Percentiles rank a stretch among this genome's conserved stretches.
Conservation (phyloP, 1,140 invertebrate genomes). For the Polypedilum vanderplanki region DNA sequence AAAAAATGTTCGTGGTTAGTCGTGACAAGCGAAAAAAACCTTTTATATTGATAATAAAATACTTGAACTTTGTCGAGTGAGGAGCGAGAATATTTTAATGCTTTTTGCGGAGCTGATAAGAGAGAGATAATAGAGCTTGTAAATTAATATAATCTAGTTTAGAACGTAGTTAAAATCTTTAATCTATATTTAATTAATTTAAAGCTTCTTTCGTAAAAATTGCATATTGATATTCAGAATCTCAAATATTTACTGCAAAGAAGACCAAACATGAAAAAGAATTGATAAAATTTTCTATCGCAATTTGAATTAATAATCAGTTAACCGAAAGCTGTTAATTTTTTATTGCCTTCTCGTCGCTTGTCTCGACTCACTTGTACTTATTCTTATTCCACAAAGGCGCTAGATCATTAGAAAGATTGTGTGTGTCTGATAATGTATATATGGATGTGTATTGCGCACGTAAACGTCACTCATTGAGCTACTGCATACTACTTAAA, state of each 20-base stretch:
- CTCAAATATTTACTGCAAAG: no score
- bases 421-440: not conserved
- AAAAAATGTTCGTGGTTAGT: not conserved
- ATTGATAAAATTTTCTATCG: not conserved
- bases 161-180: no score
- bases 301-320: constrained; percentile 20
- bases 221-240: no score
- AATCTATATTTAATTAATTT: no score
- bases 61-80: not conserved
- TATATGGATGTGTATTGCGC: not conserved
- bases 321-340: not conserved
- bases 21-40: not conserved
- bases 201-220: no score
- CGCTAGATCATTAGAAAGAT: not conserved
- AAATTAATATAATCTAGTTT: no score
- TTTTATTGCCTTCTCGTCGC: not conserved
- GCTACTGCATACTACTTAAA: not conserved
- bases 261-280: no score
- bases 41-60: constrained; percentile 9
- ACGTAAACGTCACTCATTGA: not conserved
- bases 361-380: not conserved
- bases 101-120: no score
- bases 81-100: not conserved
- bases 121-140: no score
- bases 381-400: not conserved